These are phyloP conservation scores for Syngnathus scovelli DNA, from an alignment of 2,113 vertebrate species.

Conservation along the genomic window DNA sequence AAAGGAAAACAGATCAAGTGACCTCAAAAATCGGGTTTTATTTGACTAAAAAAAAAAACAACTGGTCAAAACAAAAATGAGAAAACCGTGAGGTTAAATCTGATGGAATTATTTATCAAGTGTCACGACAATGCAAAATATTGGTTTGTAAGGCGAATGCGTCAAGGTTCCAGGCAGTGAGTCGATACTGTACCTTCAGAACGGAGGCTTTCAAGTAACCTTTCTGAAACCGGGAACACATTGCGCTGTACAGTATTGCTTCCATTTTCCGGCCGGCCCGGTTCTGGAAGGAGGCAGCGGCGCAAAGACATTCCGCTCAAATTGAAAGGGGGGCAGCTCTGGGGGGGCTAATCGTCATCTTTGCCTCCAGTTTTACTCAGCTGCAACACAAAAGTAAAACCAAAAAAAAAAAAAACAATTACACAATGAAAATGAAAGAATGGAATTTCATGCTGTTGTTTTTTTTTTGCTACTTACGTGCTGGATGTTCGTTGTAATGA, in stretches of 20 bases:
- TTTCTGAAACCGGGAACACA: neutral
- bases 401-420: no score
- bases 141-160: neutral
- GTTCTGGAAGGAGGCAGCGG: constrained; percentile 8
- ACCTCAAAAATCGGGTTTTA: neutral
- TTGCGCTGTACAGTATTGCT: neutral
- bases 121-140: constrained; percentile 3
- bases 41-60: constrained; percentile 2
- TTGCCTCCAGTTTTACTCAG: constrained; percentile 93
- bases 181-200: constrained; percentile 5
- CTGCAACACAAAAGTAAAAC: constrained; percentile 59
- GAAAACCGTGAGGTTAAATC: neutral
- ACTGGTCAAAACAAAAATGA: constrained; percentile 16
- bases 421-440: constrained; percentile 14
- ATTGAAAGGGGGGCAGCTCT: neutral
- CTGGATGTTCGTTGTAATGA: constrained; percentile 22
- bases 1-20: neutral
- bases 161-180: constrained; percentile 30
- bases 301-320: constrained; percentile 9
- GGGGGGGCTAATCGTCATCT: constrained; percentile 78
- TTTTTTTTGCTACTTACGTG: constrained; percentile 54
- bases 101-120: constrained; percentile 23
- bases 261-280: neutral
- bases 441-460: no score
- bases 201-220: neutral